Conservation (phyloP, 2,113 vertebrate genomes). For the Esox niger region DNA sequence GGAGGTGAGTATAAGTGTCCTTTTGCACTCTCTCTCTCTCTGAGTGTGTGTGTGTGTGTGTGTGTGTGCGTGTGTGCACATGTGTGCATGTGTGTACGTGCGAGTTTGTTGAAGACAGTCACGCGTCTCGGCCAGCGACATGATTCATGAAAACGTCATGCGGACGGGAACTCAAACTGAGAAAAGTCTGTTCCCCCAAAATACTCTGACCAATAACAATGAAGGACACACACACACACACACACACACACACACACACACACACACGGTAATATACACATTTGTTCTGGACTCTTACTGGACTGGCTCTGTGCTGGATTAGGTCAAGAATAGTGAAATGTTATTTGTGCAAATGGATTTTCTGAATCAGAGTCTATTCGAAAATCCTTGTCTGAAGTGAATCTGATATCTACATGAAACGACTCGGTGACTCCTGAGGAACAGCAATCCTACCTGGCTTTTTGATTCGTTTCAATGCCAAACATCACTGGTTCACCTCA, state of each 20-base stretch:
- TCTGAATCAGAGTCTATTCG: too few relatives aligned
- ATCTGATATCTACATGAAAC: too few relatives aligned
- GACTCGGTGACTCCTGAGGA: too few relatives aligned
- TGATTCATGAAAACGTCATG: constrained; percentile 66
- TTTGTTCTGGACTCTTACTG: too few relatives aligned
- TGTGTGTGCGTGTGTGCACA: background rate
- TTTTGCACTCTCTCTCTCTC: background rate
- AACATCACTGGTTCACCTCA: too few relatives aligned
- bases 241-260: constrained; percentile 6
- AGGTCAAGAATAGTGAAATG: too few relatives aligned
- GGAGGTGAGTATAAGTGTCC: too few relatives aligned
- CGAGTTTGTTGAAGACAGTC: background rate
- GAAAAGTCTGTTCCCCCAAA: constrained; percentile 61
- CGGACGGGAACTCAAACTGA: constrained; percentile 61
- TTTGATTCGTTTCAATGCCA: too few relatives aligned
- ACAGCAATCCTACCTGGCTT: too few relatives aligned
- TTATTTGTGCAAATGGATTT: too few relatives aligned
- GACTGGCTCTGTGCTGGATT: too few relatives aligned
- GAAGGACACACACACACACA: constrained; percentile 32
- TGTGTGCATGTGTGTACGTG: background rate
- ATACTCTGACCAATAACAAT: constrained; percentile 65
- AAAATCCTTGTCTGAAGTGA: too few relatives aligned
- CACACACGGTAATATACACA: constrained; percentile 7
- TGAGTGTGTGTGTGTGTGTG: background rate
- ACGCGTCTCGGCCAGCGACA: constrained; percentile 55